A percentile compares a stretch with the other conserved stretches of the same genome.
Conservation (phyloP, 2,113 vertebrate species). For the Gymnocephalus cernua region DNA sequence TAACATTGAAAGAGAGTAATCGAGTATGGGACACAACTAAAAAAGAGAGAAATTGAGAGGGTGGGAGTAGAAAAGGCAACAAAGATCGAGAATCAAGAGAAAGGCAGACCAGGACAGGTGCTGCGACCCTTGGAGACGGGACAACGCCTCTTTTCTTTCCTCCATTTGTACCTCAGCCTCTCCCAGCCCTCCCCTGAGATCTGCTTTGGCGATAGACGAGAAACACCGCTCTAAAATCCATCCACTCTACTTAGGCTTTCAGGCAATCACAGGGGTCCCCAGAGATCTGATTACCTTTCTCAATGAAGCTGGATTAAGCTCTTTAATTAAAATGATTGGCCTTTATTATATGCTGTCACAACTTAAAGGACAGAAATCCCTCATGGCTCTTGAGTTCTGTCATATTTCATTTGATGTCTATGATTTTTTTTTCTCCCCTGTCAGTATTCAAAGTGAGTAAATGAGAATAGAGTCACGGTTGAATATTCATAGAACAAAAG, state of each 20-base stretch:
- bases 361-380: constrained; percentile 81
- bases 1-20: constrained; percentile 55
- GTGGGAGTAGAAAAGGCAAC: constrained; percentile 48
- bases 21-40: constrained; percentile 59
- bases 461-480: constrained; percentile 53
- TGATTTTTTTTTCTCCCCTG: background rate
- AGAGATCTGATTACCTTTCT: constrained; percentile 79
- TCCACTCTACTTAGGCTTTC: constrained; percentile 73
- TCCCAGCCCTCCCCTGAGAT: constrained; percentile 54
- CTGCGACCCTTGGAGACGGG: constrained; percentile 30
- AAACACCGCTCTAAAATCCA: constrained; percentile 64
- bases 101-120: constrained; percentile 29
- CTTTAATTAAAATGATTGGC: constrained; percentile 86
- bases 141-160: constrained; percentile 34
- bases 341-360: constrained; percentile 78
- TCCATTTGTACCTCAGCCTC: constrained; percentile 26
- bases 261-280: constrained; percentile 76
- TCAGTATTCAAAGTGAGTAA: constrained; percentile 44
- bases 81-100: constrained; percentile 36
- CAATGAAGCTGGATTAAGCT: constrained; percentile 77
- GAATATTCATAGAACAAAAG: constrained; percentile 37
- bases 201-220: constrained; percentile 42
- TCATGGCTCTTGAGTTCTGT: constrained; percentile 73
- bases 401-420: constrained; percentile 54
- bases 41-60: constrained; percentile 53